These are phyloP conservation scores for Paradisaea rubra DNA, from an alignment of 2,113 vertebrate species.

Conservation along the genomic window DNA sequence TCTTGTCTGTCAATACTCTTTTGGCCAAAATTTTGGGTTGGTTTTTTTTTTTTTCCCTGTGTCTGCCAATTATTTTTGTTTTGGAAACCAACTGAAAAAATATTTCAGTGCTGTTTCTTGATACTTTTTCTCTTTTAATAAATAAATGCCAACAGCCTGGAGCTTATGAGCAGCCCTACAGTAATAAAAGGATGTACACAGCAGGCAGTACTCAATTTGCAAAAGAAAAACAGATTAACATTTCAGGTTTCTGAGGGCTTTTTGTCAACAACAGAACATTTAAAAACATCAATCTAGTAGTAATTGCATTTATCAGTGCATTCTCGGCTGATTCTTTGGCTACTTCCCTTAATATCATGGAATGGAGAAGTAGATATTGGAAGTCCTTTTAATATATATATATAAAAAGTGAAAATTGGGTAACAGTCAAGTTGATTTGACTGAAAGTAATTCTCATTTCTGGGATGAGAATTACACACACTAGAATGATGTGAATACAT, in stretches of 20 bases:
- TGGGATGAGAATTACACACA: neutral
- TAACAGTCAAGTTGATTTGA: neutral
- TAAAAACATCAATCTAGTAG: constrained; percentile 53
- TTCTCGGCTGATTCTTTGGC: constrained; percentile 9
- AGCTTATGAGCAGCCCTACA: constrained; percentile 45
- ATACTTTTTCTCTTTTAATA: constrained; percentile 43
- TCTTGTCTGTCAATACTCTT: neutral
- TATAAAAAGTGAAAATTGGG: neutral
- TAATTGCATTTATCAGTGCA: constrained; percentile 57
- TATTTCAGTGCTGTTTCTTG: constrained; percentile 23
- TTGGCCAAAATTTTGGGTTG: neutral
- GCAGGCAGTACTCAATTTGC: constrained; percentile 61
- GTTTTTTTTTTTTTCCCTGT: neutral
- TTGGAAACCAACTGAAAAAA: constrained; percentile 34
- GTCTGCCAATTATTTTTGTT: constrained; percentile 19
- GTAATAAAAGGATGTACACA: constrained; percentile 58
- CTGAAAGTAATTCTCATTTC: neutral
- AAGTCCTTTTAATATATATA: neutral
- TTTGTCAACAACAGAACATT: constrained; percentile 60
- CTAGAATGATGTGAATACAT: neutral
- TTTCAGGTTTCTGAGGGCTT: constrained; percentile 64
- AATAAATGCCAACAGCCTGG: constrained; percentile 53
- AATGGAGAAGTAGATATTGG: neutral
- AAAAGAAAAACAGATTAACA: constrained; percentile 64
- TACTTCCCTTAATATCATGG: neutral